A percentile compares a stretch with the other conserved stretches of the same genome.
Evolutionary conservation across 2,113 vertebrate genomes (phyloP).

Genomic region (Paramormyrops kingsleyae): DNA sequence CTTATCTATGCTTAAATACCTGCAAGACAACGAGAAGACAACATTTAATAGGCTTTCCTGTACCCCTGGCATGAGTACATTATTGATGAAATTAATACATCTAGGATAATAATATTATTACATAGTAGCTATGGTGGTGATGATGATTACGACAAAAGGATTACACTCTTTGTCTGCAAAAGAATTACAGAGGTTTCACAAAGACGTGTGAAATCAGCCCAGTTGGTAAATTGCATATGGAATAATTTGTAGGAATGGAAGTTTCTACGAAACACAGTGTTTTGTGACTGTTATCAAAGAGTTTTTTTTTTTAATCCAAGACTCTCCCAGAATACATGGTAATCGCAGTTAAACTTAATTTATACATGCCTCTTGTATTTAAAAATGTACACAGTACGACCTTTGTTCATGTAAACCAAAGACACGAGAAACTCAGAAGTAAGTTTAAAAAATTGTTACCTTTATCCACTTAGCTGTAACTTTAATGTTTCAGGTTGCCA

Average conservation of each 20-base stretch:
- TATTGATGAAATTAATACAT: neutral
- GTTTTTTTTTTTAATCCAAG: neutral
- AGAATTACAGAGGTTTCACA: neutral
- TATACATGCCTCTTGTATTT: neutral
- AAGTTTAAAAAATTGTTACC: neutral
- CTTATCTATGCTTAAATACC: neutral
- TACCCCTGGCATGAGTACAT: neutral
- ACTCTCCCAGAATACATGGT: neutral
- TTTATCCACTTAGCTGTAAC: neutral
- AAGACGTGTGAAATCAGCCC: neutral
- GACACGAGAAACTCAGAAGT: neutral
- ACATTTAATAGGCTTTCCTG: neutral
- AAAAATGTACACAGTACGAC: neutral
- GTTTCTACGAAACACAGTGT: neutral
- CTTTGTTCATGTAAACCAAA: neutral
- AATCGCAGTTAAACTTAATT: neutral
- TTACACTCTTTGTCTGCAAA: neutral
- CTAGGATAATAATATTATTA: neutral
- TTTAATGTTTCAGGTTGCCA: neutral
- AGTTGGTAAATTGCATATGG: neutral
- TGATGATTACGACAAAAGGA: neutral
- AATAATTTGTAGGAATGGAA: neutral
- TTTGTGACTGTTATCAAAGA: neutral
- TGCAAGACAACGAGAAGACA: neutral
- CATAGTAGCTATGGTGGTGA: neutral